Evolutionary conservation across 2,888 invertebrate species (phyloP).

Genomic region (Adelognathus sp.): DNA sequence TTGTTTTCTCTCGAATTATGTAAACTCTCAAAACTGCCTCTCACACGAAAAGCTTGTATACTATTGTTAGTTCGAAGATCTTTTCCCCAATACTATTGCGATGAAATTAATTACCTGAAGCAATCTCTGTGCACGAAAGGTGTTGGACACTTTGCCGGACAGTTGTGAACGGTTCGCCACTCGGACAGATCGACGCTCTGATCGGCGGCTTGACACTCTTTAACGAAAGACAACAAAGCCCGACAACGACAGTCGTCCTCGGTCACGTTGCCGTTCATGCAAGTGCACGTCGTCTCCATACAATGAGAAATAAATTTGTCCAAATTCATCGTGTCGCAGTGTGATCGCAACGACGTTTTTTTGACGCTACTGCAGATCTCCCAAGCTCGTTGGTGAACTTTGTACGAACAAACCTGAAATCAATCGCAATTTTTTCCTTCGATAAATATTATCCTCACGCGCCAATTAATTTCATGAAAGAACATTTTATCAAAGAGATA

Average conservation of each 20-base stretch:
- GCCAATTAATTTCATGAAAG: background rate
- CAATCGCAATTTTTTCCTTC: background rate
- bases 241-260: constrained; percentile 86
- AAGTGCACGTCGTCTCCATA: constrained; percentile 89
- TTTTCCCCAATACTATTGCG: too few species aligned
- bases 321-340: constrained; percentile 85
- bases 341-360: constrained; percentile 86
- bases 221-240: constrained; percentile 87
- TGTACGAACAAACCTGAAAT: constrained; percentile 83
- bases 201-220: constrained; percentile 87
- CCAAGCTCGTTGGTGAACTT: constrained; percentile 86
- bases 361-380: constrained; percentile 87
- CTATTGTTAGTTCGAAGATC: too few species aligned
- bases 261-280: constrained; percentile 82
- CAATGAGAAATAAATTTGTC: constrained; percentile 89
- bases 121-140: constrained; percentile 93
- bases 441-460: background rate
- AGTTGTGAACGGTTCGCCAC: constrained; percentile 88
- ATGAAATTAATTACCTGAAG: constrained; percentile 87
- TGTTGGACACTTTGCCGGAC: constrained; percentile 87
- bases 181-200: constrained; percentile 85
- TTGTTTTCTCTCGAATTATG: too few species aligned
- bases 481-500: too few species aligned
- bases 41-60: too few species aligned
- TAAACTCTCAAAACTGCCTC: too few species aligned